A percentile compares a stretch with the other conserved stretches of the same genome.
These are phyloP conservation scores for Scolopax bukidnonensis DNA, from an alignment of 2,797 vertebrate genomes.

Conservation along the genomic window DNA sequence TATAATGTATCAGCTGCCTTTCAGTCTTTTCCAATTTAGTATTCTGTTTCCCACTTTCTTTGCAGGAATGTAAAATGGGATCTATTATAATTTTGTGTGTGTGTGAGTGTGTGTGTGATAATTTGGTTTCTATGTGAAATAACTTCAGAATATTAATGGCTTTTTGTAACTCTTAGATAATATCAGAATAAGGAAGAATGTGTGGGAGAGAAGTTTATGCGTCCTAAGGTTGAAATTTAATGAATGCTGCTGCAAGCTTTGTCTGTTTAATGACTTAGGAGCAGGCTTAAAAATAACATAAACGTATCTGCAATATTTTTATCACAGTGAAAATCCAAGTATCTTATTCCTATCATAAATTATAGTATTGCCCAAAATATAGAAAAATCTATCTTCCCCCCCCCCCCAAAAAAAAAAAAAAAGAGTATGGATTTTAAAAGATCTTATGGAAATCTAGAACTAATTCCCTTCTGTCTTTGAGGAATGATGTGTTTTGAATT, in stretches of 20 bases:
- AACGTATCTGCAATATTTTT: background rate
- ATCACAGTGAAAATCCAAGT: background rate
- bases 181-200: background rate
- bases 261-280: background rate
- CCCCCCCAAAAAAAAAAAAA: too few species aligned
- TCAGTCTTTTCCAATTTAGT: background rate
- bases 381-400: background rate
- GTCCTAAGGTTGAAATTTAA: background rate
- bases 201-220: background rate
- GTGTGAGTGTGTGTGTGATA: background rate
- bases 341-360: background rate
- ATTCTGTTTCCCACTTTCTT: background rate
- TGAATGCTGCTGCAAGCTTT: background rate
- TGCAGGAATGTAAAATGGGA: background rate
- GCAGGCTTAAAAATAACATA: background rate
- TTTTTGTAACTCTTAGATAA: background rate
- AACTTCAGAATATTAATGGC: background rate
- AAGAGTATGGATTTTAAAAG: background rate
- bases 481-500: fast-evolving
- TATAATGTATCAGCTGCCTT: background rate
- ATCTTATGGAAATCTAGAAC: background rate
- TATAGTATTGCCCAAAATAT: background rate
- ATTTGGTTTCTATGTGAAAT: constrained; percentile 37
- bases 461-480: fast-evolving
- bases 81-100: background rate